These are phyloP conservation scores for Falco naumanni DNA, from an alignment of 2,797 vertebrate species.

Conservation along the genomic window DNA sequence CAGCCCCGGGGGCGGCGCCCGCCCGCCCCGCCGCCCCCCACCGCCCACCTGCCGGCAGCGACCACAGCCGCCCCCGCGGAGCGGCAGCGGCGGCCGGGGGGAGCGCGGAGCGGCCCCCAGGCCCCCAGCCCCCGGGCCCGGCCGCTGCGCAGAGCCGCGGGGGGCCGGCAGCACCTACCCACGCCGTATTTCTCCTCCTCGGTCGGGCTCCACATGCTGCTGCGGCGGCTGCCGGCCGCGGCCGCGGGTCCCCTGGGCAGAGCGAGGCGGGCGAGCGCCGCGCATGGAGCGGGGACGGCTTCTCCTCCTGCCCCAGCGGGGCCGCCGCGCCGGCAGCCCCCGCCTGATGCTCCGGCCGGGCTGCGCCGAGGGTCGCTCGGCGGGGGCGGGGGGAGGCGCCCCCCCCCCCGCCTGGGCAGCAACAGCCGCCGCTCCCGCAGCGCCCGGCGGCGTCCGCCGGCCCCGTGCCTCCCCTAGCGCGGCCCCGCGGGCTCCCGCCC, in stretches of 20 bases:
- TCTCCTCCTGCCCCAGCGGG: neutral
- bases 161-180: slow-evolving; percentile 81
- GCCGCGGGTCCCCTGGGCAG: slow-evolving; percentile 48
- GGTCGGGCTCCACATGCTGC: slow-evolving; percentile 90
- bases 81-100: too few species aligned
- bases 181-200: slow-evolving; percentile 95
- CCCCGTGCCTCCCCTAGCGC: neutral
- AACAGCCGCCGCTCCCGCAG: neutral
- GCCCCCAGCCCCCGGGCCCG: neutral
- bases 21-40: too few species aligned
- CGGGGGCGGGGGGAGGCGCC: neutral
- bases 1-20: too few species aligned
- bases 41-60: neutral
- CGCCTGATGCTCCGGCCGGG: neutral
- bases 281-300: slow-evolving; percentile 62
- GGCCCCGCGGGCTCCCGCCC: neutral
- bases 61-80: too few species aligned
- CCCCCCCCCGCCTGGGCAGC: neutral
- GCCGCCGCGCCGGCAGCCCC: neutral
- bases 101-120: too few species aligned
- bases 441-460: neutral
- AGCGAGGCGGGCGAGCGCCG: slow-evolving; percentile 38
- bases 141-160: neutral
- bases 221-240: neutral
- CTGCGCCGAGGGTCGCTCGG: neutral